phyloP scores from a whole-genome alignment of 2,797 vertebrate genomes.

The Sebastes oblongus region DNA sequence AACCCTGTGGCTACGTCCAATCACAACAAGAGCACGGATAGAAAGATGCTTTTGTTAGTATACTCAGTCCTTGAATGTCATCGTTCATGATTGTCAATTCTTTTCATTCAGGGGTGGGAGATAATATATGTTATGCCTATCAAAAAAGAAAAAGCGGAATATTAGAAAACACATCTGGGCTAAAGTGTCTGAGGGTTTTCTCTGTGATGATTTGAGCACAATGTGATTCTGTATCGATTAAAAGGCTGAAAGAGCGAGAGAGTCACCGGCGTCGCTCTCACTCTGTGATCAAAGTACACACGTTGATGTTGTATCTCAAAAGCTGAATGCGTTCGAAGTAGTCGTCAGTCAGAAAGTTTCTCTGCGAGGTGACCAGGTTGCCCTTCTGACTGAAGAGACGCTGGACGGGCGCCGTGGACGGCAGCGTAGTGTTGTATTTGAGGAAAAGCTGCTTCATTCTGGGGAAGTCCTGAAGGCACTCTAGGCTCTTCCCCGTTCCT shows the following conservation, averaged over 20 bases:
- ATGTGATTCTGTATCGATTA: slow-evolving; percentile 31
- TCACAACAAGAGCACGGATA: slow-evolving; percentile 53
- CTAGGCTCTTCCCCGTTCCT: slow-evolving; percentile 78
- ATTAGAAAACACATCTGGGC: slow-evolving; percentile 37
- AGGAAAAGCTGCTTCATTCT: slow-evolving; percentile 79
- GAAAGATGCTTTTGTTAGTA: slow-evolving; percentile 28
- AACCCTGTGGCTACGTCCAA: slow-evolving; percentile 48
- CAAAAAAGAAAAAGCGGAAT: slow-evolving; percentile 11
- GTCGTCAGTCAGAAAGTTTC: slow-evolving; percentile 77
- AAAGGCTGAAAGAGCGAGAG: slow-evolving; percentile 23
- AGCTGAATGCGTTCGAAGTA: slow-evolving; percentile 82
- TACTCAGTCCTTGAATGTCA: slow-evolving; percentile 17
- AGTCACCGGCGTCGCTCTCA: slow-evolving; percentile 9
- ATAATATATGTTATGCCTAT: slow-evolving; percentile 6
- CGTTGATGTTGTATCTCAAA: slow-evolving; percentile 78
- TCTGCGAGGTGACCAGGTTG: slow-evolving; percentile 75
- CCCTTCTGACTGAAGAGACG: slow-evolving; percentile 79
- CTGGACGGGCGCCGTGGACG: slow-evolving; percentile 79
- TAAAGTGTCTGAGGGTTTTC: slow-evolving; percentile 28
- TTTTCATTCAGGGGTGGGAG: slow-evolving; percentile 20
- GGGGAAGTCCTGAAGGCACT: slow-evolving; percentile 82
- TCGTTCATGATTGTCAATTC: slow-evolving; percentile 62
- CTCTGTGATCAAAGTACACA: slow-evolving; percentile 54
- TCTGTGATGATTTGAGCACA: slow-evolving; percentile 35
- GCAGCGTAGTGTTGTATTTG: slow-evolving; percentile 81